Evolutionary conservation across 2,113 vertebrate species (phyloP).

Genomic region (Vulpes ferrilata): DNA sequence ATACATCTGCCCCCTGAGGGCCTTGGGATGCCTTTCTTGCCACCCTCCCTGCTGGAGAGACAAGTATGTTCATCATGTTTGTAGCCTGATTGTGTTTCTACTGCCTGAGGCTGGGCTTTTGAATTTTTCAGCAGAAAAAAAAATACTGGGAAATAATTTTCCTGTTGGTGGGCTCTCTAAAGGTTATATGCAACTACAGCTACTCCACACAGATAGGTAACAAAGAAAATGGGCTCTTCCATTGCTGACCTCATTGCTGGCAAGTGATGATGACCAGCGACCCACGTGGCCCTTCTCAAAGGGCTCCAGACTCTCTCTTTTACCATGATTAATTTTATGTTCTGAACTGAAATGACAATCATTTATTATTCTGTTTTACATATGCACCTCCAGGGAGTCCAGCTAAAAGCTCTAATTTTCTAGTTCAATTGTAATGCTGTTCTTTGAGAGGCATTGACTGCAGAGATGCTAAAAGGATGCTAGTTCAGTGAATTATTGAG

Average conservation of each 20-base stretch:
- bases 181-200: constrained; percentile 83
- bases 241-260: constrained; percentile 83
- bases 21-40: not conserved
- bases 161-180: constrained; percentile 73
- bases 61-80: constrained; percentile 33
- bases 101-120: constrained; percentile 72
- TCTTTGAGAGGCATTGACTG: constrained; percentile 76
- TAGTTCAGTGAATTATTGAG: constrained; percentile 74
- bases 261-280: constrained; percentile 84
- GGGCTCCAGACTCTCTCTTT: constrained; percentile 85
- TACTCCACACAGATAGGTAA: constrained; percentile 76
- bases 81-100: constrained; percentile 51
- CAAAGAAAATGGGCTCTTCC: constrained; percentile 81
- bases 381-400: constrained; percentile 82
- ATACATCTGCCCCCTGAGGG: fast-evolving
- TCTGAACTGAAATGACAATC: constrained; percentile 87
- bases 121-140: constrained; percentile 69
- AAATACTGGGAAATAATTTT: constrained; percentile 56
- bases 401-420: constrained; percentile 88
- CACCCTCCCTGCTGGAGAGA: not conserved
- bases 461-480: constrained; percentile 74
- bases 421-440: constrained; percentile 81
- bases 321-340: constrained; percentile 87
- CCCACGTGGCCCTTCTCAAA: constrained; percentile 83
- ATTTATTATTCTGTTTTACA: constrained; percentile 89